Conservation (phyloP, 2,113 vertebrate species). For the Ictalurus punctatus region DNA sequence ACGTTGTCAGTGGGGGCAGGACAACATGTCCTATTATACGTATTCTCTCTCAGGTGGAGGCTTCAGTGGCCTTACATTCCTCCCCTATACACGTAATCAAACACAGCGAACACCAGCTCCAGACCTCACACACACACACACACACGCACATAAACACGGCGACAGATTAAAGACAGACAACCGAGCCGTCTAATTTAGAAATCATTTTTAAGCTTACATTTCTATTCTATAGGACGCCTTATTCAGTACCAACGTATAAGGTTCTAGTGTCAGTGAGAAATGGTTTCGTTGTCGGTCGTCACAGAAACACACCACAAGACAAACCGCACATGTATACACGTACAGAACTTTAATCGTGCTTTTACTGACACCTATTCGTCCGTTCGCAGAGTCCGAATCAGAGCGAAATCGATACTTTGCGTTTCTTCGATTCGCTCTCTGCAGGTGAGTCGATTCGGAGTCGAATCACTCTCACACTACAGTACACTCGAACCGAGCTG, state of each 20-base stretch:
- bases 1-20: slow-evolving; percentile 23
- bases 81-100: slow-evolving; percentile 3
- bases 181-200: neutral
- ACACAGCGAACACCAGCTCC: neutral
- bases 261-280: neutral
- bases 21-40: neutral
- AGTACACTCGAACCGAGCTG: neutral
- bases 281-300: neutral
- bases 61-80: slow-evolving; percentile 12
- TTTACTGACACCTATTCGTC: neutral
- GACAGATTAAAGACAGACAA: neutral
- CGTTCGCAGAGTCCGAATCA: neutral
- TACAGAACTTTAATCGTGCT: neutral
- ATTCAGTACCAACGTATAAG: neutral
- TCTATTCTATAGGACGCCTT: neutral
- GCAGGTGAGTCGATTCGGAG: neutral
- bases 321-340: neutral
- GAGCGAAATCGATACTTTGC: neutral
- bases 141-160: neutral
- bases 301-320: neutral
- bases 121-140: no score
- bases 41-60: slow-evolving; percentile 32
- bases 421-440: neutral
- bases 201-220: neutral
- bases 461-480: neutral